Percentiles rank a stretch among this genome's conserved stretches.
Conservation (phyloP, 2,797 vertebrate genomes). For the Takifugu ocellatus region DNA sequence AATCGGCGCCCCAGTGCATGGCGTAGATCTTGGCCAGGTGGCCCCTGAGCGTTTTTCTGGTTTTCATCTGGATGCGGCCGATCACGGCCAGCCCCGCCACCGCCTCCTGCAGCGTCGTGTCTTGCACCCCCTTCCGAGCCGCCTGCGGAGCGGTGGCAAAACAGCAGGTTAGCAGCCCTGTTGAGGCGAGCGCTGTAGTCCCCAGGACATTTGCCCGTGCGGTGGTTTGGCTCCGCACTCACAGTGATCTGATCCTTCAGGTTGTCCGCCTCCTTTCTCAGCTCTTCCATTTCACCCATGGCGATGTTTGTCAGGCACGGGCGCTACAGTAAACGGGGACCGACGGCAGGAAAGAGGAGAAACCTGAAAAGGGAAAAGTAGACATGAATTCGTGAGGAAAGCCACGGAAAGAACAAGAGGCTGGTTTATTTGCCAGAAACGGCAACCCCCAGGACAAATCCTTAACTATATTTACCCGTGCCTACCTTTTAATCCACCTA, state of each 20-base stretch:
- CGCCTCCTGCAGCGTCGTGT: constrained; percentile 85
- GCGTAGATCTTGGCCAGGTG: constrained; percentile 98
- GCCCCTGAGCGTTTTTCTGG: constrained; percentile 90
- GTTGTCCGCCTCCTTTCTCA: constrained; percentile 91
- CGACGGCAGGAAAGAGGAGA: constrained; percentile 48
- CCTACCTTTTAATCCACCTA: constrained; percentile 30
- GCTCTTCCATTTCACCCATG: constrained; percentile 95
- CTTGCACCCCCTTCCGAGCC: constrained; percentile 87
- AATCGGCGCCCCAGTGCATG: constrained; percentile 94
- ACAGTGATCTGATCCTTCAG: constrained; percentile 97
- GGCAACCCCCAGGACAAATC: not conserved
- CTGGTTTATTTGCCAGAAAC: not conserved
- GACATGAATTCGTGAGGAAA: not conserved
- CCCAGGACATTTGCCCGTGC: not conserved
- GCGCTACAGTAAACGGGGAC: constrained; percentile 56
- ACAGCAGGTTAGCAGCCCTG: constrained; percentile 8
- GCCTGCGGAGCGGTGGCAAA: constrained; percentile 72
- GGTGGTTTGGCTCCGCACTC: constrained; percentile 56
- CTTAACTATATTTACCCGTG: constrained; percentile 16
- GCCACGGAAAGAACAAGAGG: not conserved
- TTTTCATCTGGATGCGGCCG: constrained; percentile 89
- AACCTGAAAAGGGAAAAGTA: constrained; percentile 44
- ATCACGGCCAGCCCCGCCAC: constrained; percentile 76
- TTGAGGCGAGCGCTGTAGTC: not conserved
- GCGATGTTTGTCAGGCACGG: constrained; percentile 55